A percentile compares a stretch with the other conserved stretches of the same genome.
These are phyloP conservation scores for Mormyrus proboscirostris DNA, from an alignment of 2,797 vertebrate species.

Conservation along the genomic window DNA sequence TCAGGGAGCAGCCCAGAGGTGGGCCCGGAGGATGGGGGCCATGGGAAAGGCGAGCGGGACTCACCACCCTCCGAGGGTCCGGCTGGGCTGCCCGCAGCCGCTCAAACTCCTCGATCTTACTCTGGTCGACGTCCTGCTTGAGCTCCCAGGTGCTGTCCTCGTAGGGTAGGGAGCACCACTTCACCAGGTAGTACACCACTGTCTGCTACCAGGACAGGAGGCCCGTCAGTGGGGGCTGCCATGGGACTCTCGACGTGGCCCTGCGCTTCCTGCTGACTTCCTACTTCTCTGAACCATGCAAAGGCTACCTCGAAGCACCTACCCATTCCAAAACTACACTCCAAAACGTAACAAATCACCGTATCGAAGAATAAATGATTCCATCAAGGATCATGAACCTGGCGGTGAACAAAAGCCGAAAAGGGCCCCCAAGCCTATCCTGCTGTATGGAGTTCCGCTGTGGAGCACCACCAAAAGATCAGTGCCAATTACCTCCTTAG, in stretches of 20 bases:
- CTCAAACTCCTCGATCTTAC: constrained; percentile 98
- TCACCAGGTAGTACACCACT: constrained; percentile 98
- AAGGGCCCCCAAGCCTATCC: background rate
- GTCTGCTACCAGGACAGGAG: constrained; percentile 56
- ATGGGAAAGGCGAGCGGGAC: constrained; percentile 28
- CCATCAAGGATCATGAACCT: background rate
- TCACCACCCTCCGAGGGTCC: constrained; percentile 82
- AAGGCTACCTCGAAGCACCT: background rate
- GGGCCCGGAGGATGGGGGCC: background rate
- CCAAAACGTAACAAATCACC: background rate
- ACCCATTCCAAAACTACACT: background rate
- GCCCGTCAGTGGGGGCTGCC: background rate
- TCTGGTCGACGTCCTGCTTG: constrained; percentile 93
- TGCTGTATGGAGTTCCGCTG: background rate
- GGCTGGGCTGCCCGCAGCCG: constrained; percentile 84
- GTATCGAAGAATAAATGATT: background rate
- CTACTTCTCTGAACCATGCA: background rate
- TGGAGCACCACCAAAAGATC: background rate
- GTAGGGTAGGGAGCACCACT: constrained; percentile 97
- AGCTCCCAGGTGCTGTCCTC: constrained; percentile 99
- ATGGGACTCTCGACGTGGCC: background rate
- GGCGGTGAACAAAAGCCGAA: background rate
- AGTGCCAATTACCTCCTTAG: constrained; percentile 75
- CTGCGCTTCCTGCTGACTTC: background rate
- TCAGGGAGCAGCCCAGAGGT: background rate